Percentiles rank a stretch among this genome's conserved stretches.
Conservation (phyloP, 1,140 invertebrate species). For the Gonioctena quinquepunctata region DNA sequence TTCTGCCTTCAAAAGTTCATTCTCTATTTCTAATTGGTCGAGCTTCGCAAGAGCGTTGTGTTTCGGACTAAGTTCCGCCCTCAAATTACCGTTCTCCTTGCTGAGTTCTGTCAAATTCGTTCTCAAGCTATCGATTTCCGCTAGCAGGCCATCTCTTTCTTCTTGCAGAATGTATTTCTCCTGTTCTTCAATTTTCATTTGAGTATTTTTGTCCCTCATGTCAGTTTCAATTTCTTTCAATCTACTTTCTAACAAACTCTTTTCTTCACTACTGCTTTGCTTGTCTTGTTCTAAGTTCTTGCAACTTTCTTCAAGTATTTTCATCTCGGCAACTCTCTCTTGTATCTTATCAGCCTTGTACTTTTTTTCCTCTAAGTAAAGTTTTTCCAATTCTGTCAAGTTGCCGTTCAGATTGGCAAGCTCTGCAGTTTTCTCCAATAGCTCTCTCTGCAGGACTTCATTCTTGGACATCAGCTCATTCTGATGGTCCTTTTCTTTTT, state of each 20-base stretch:
- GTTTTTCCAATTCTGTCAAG: slow-evolving; percentile 22
- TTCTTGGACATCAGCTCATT: slow-evolving; percentile 15
- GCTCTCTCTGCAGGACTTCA: slow-evolving; percentile 21
- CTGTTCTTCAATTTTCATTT: slow-evolving; percentile 18
- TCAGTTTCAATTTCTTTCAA: slow-evolving; percentile 21
- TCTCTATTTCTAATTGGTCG: slow-evolving; percentile 24
- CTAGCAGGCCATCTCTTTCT: slow-evolving; percentile 12
- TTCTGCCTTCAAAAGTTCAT: slow-evolving; percentile 17
- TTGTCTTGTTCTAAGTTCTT: slow-evolving; percentile 2
- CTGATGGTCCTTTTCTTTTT: slow-evolving; percentile 8
- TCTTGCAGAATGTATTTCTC: slow-evolving; percentile 22
- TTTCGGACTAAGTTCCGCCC: not conserved
- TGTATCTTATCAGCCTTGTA: too few relatives aligned
- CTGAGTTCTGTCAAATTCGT: slow-evolving; percentile 26
- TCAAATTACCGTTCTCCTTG: slow-evolving; percentile 18
- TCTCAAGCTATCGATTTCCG: slow-evolving; percentile 6
- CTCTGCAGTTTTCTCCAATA: slow-evolving; percentile 22
- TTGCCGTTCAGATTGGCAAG: slow-evolving; percentile 21
- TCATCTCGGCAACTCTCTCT: not conserved
- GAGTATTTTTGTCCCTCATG: slow-evolving; percentile 20
- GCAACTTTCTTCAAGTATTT: slow-evolving; percentile 1
- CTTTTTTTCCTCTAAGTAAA: slow-evolving; percentile 21
- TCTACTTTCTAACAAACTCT: slow-evolving; percentile 17
- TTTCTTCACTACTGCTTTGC: not conserved
- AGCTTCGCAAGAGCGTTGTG: not conserved